A percentile compares a stretch with the other conserved stretches of the same genome.
These are phyloP conservation scores for Cheilosia pagana DNA, from an alignment of 2,888 invertebrate species.

Conservation along the genomic window DNA sequence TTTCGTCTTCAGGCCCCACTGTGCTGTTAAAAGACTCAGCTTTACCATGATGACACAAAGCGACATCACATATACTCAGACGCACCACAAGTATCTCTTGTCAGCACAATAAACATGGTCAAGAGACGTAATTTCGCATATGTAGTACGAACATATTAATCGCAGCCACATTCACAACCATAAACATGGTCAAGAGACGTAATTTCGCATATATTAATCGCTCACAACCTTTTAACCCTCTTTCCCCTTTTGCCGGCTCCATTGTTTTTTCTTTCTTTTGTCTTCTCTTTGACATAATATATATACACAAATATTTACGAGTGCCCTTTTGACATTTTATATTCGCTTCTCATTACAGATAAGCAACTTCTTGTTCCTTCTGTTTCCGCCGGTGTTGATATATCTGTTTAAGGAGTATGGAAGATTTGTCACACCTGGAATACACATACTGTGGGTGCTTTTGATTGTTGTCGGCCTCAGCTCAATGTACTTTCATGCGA, in stretches of 20 bases:
- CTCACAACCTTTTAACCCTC: background rate
- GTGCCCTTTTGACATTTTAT: background rate
- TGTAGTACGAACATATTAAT: background rate
- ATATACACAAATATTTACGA: background rate
- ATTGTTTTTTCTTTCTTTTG: background rate
- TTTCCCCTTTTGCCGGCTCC: background rate
- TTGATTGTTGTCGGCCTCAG: slow-evolving; percentile 91
- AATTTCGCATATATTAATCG: background rate
- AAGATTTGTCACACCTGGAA: slow-evolving; percentile 89
- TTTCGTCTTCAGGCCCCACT: background rate
- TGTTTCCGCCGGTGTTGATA: slow-evolving; percentile 90
- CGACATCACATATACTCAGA: background rate
- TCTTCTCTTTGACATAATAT: background rate
- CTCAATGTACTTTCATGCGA: slow-evolving; percentile 94
- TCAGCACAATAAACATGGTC: background rate
- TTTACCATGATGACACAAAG: background rate
- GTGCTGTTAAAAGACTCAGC: background rate
- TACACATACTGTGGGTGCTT: slow-evolving; percentile 92
- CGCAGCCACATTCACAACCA: background rate
- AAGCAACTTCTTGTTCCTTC: slow-evolving; percentile 90
- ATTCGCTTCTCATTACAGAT: slow-evolving; percentile 84
- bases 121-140: background rate
- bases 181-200: slow-evolving; percentile 3
- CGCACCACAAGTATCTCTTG: slow-evolving; percentile 9
- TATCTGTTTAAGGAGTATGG: slow-evolving; percentile 91